Evolutionary conservation across 2,113 vertebrate genomes (phyloP).

Genomic region (Melierax canorus): DNA sequence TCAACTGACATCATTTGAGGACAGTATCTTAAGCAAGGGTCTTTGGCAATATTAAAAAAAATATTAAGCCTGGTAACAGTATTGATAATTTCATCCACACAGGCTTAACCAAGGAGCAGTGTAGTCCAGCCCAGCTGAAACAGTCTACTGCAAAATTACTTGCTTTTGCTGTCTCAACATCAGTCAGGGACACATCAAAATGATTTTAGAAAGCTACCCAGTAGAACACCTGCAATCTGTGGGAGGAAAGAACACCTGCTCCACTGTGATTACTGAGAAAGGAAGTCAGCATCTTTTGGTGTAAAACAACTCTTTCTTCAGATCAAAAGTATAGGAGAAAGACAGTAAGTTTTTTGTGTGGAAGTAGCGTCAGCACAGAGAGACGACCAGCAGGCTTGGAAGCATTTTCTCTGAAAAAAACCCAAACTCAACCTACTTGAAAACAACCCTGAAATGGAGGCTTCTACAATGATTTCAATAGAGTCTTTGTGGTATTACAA

Average conservation of each 20-base stretch:
- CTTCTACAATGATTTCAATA: not conserved
- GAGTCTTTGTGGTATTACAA: not conserved
- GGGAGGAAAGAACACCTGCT: slow-evolving; percentile 22
- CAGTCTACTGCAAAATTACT: not conserved
- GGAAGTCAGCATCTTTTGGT: not conserved
- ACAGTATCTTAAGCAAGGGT: not conserved
- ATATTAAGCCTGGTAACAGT: not conserved
- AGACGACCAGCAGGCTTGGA: not conserved
- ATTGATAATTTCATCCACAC: not conserved
- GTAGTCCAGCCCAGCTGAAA: not conserved
- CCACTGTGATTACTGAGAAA: not conserved
- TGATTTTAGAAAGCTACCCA: not conserved
- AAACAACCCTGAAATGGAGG: not conserved
- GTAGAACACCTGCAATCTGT: slow-evolving; percentile 23
- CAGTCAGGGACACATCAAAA: not conserved
- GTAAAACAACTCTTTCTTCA: slow-evolving; percentile 3
- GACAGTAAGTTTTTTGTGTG: not conserved
- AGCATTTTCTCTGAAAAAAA: not conserved
- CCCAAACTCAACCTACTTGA: not conserved
- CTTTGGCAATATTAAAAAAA: not conserved
- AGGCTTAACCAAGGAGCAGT: not conserved
- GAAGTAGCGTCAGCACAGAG: not conserved
- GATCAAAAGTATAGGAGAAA: slow-evolving; percentile 36
- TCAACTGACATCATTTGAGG: not conserved
- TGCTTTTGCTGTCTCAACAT: not conserved